Percentiles rank a stretch among this genome's conserved stretches.
Conservation (phyloP, 2,888 invertebrate genomes). For the Globia sparganii region DNA sequence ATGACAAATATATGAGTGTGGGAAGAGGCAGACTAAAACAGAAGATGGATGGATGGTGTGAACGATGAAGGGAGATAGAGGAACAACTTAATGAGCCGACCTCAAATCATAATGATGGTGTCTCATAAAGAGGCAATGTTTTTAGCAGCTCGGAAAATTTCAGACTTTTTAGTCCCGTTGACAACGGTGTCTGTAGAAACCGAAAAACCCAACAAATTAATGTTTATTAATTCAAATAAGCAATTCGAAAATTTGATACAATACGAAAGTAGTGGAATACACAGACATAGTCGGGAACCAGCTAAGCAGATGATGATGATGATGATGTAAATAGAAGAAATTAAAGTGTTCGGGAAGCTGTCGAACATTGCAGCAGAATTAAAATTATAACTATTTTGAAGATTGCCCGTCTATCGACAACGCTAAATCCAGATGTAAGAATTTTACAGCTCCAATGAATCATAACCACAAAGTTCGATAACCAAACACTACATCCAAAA, state of each 20-base stretch:
- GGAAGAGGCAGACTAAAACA: background rate
- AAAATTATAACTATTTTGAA: constrained; percentile 16
- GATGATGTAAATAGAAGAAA: no score
- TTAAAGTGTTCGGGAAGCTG: background rate
- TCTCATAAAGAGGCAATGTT: background rate
- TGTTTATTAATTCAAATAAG: background rate
- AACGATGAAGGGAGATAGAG: background rate
- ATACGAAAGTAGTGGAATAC: background rate
- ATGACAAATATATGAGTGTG: no score
- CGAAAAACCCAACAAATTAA: background rate
- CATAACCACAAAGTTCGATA: constrained; percentile 52
- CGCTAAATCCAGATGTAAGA: constrained; percentile 40
- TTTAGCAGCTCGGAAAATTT: background rate
- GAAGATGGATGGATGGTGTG: background rate
- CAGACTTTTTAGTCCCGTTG: background rate
- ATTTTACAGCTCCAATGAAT: constrained; percentile 42
- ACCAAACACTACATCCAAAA: constrained; percentile 50
- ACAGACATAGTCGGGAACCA: background rate
- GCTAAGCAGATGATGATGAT: background rate
- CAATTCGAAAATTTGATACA: no score
- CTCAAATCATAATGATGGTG: background rate
- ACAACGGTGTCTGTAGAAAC: background rate
- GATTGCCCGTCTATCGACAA: constrained; percentile 13
- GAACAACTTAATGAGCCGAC: background rate
- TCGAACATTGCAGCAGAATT: constrained; percentile 9